Percentiles rank a stretch among this genome's conserved stretches.
Evolutionary conservation across 64 coral and sea anemone species (phyloP).

Genomic region (Porites lutea): DNA sequence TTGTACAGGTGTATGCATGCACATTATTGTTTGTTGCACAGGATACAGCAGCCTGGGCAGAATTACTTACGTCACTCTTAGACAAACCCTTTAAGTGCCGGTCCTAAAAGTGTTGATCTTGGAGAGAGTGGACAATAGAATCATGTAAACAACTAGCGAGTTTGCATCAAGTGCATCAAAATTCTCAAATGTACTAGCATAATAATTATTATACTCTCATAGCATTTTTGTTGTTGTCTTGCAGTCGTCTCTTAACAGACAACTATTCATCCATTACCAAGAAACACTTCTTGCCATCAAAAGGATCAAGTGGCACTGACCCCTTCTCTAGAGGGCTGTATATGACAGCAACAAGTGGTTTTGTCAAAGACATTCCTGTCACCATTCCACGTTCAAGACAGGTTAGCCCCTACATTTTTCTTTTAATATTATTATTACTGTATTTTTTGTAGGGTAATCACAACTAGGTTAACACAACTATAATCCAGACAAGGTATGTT

Average conservation of each 20-base stretch:
- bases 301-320: constrained; percentile 90
- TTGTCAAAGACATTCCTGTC: constrained; percentile 98
- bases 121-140: no score
- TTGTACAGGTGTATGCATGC: no score
- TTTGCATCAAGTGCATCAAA: no score
- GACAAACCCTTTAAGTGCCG: no score
- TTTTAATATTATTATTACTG: background rate
- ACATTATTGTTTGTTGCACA: no score
- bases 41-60: no score
- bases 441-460: no score
- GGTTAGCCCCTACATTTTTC: constrained; percentile 13
- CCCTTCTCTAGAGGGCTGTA: constrained; percentile 83
- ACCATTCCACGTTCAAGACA: constrained; percentile 90
- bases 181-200: background rate
- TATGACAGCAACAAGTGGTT: constrained; percentile 91
- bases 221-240: background rate
- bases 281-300: constrained; percentile 93
- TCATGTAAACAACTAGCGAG: no score
- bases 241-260: constrained; percentile 70
- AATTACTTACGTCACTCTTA: no score
- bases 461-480: no score
- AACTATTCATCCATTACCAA: constrained; percentile 96
- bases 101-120: no score
- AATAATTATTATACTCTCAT: background rate
- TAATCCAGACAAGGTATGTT: no score